A percentile compares a stretch with the other conserved stretches of the same genome.
Evolutionary conservation across 2,797 vertebrate genomes (phyloP).

Genomic region (Dromococcyx pavoninus): DNA sequence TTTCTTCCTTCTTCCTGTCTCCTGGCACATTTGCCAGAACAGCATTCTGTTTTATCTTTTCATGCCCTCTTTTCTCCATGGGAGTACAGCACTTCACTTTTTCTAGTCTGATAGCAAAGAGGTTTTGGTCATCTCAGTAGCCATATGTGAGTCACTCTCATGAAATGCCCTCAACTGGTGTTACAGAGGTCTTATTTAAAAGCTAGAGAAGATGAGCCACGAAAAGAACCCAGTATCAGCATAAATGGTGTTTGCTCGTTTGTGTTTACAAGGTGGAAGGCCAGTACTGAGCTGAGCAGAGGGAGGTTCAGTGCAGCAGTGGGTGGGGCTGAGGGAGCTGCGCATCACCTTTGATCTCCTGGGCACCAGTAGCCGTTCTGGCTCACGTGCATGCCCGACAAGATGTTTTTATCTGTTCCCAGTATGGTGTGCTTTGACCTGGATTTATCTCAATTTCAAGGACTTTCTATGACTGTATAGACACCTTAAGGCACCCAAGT

Average conservation of each 20-base stretch:
- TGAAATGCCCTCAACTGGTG: background rate
- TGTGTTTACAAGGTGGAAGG: background rate
- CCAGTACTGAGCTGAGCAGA: background rate
- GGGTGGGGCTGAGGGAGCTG: background rate
- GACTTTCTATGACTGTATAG: background rate
- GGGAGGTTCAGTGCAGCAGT: background rate
- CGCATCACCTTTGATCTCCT: background rate
- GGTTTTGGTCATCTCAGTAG: background rate
- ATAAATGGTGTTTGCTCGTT: background rate
- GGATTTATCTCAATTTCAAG: background rate
- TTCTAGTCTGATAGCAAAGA: background rate
- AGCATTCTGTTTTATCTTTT: background rate
- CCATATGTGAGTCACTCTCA: background rate
- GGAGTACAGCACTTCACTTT: background rate
- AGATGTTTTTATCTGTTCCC: background rate
- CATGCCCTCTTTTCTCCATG: background rate
- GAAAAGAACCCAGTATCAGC: background rate
- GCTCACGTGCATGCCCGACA: background rate
- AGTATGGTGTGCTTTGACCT: background rate
- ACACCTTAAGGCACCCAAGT: background rate
- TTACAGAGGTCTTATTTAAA: background rate
- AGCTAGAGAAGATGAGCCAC: background rate
- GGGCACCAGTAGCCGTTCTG: background rate
- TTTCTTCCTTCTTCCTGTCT: background rate
- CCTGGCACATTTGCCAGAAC: background rate